Conservation (phyloP, 2,888 invertebrate genomes). For the Seira ritae region DNA sequence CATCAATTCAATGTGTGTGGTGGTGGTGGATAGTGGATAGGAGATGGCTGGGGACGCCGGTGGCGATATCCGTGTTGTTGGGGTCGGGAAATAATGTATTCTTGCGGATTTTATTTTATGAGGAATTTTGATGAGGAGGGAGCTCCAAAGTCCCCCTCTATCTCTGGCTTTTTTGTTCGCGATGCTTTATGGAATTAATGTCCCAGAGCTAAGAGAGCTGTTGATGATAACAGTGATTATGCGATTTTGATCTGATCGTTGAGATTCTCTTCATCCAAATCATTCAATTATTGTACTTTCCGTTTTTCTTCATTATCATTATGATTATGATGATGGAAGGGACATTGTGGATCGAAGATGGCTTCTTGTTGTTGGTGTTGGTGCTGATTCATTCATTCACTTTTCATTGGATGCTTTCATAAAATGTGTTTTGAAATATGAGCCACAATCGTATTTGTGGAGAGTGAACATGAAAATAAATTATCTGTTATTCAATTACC, state of each 20-base stretch:
- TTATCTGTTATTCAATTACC: neutral
- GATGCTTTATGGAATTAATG: conserved; percentile 39
- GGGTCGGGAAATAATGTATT: conserved; percentile 7
- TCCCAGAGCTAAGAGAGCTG: conserved; percentile 37
- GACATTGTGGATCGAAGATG: neutral
- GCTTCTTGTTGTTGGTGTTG: no score
- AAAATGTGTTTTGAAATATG: neutral
- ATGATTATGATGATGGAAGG: neutral
- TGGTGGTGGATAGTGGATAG: neutral
- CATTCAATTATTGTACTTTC: neutral
- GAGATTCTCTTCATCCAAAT: conserved; percentile 3
- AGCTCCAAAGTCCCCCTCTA: neutral
- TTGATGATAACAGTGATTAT: conserved; percentile 50
- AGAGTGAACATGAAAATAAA: neutral
- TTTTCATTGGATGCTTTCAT: neutral
- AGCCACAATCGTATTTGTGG: neutral
- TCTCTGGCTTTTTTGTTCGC: neutral
- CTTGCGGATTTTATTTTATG: neutral
- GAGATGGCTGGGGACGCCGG: neutral
- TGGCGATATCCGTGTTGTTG: neutral
- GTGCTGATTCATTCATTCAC: conserved; percentile 27
- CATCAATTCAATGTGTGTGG: conserved; percentile 52
- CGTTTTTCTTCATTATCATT: neutral
- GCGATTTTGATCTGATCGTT: conserved; percentile 50
- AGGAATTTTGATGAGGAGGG: neutral